phyloP scores from a whole-genome alignment of 1,140 invertebrate genomes.

The Cydia splendana region DNA sequence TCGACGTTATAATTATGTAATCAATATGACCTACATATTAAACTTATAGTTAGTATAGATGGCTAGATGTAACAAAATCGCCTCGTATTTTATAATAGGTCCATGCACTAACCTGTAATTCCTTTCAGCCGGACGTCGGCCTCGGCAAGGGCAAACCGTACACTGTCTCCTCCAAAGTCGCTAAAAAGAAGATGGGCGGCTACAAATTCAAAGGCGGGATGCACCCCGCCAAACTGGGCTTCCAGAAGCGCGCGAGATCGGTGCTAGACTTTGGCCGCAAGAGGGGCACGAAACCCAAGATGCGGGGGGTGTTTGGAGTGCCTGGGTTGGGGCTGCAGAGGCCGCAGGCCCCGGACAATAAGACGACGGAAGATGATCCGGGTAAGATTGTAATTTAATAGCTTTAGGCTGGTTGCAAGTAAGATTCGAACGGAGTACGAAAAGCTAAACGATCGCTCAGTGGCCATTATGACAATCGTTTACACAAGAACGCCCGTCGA shows the following conservation, averaged over 20 bases:
- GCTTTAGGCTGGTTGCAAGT: too few species aligned
- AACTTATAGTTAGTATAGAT: too few species aligned
- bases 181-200: constrained; percentile 86
- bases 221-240: constrained; percentile 84
- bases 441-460: too few species aligned
- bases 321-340: constrained; percentile 87
- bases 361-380: constrained; percentile 81
- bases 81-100: constrained; percentile 24
- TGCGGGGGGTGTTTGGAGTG: constrained; percentile 90
- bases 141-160: constrained; percentile 90
- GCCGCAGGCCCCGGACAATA: constrained; percentile 79
- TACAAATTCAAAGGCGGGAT: constrained; percentile 81
- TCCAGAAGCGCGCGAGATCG: constrained; percentile 85
- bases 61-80: too few species aligned
- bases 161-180: constrained; percentile 86
- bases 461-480: too few species aligned
- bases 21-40: too few species aligned
- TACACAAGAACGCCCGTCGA: too few species aligned
- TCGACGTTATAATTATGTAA: too few species aligned
- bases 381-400: constrained; percentile 46
- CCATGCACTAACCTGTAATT: background rate
- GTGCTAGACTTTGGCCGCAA: constrained; percentile 88
- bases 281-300: constrained; percentile 90
- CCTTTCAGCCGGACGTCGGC: constrained; percentile 80
- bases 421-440: too few species aligned